Evolutionary conservation across 2,888 invertebrate species (phyloP), one percentile per base, ranked within the genome.

Genomic region (Spilarctia lutea): DNA sequence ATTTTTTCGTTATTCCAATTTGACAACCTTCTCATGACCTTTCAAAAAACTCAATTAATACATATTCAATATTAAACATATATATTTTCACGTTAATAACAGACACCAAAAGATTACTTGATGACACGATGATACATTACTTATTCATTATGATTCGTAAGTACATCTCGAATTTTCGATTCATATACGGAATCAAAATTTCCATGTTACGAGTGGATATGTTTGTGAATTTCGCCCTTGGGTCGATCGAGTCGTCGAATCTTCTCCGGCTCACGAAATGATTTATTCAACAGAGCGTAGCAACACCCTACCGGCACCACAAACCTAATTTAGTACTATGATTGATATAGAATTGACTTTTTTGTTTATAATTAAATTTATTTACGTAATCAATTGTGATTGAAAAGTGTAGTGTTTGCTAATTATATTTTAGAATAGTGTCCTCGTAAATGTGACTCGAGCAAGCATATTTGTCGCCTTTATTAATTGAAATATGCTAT

Each of bases 281-380:
- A 86, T 88, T 88, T 88, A 88, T 88, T 88, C 88, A 88, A 83
- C 83, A 81, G 79, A 80, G 81, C 76, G 76, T 78, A 74, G 78
- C 76, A 79, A 77, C 81, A 85, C 80, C 80, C 81, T 83, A 86
- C 82, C 82, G 76, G 73, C 56, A 73, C 76, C 81, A 80, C 80
- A 82, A 82, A 86, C 79, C 83, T 83, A 85, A 86, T 86, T 86
- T 81, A 81, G 78, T 81, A 80, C 79, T 82, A 77, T 72, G 79
- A 82, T 85, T 84, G 85, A 82, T 84, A 80, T 75, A 73, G 78
- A 78, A 82, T 82, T 79, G 80, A 81, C 82, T 84, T 84, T 80
- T 81, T 81, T 81, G 78, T 16, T 79, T 74, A 79, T 83, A 81
- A 84, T 79, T 85, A 82, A 85, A 80, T 84, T 76, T 48, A 39